Base-by-base conservation (phyloP, 2,888 invertebrate species). In the Leucophenga maculata region DNA sequence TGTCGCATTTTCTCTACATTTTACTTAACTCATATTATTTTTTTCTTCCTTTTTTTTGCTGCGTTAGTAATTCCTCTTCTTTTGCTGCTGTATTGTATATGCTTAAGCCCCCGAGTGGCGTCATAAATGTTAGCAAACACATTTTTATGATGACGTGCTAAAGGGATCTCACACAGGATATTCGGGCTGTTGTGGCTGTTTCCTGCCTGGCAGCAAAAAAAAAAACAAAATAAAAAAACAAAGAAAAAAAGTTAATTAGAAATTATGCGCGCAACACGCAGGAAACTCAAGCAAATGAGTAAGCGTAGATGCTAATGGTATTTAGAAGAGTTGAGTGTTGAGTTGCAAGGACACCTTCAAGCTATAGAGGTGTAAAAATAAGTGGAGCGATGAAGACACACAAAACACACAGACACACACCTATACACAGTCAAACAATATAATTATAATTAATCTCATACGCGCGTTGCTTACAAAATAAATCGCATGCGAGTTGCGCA, bases 101-200 rank as follows among this genome's bases (percentile, higher is more conserved):
- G 39, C 39, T 48, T 65, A 65, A 67, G 70, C 82, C 83, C 81
- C 83, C 81, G 72, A 73, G 79, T 79, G 81, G 75, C 77, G 70
- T 68, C 72, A 76, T 75, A 79, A 80, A 82, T 82, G 76, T 82
- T 64, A 22, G 22, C 62, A 48, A 62, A 74, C 79, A 77, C 81
- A 80, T 80, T 82, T 80, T 80, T 79, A 80, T 80, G 83, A 80
- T 80, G 83, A 80, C 80, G 80, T 82, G 80, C 83, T 80, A 82
- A 80, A 77, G 83, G 80, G 79, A 79, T 77, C 74, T 73, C 71
- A 64, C n/a, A 22, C 62, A 18, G 62, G 44, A 62, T 55, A 55
- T 55, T 55, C 26, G 11, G 26, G 26, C 55, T 59, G n/a, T 16
- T 16, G 50, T 16, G 6, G 16, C 50, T 50, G 50, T 50, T 50